phyloP scores from a whole-genome alignment of 2,797 vertebrate genomes.

The Falco rusticolus region DNA sequence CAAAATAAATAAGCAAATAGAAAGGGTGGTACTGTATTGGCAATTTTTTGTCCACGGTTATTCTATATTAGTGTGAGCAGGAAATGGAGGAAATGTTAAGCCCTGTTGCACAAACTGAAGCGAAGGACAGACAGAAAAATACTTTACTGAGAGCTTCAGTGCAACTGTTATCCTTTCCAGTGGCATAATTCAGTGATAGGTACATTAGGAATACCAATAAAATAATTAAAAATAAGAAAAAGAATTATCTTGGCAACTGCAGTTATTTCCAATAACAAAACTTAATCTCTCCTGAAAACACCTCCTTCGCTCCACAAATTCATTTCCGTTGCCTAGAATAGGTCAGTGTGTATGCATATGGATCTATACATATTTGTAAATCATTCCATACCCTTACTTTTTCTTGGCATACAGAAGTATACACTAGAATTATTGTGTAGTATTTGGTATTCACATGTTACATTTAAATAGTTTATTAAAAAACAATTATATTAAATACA shows the following conservation, averaged over 20 bases:
- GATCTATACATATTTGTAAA: slow-evolving; percentile 3
- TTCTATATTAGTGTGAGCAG: neutral
- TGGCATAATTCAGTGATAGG: slow-evolving; percentile 29
- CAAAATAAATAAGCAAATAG: slow-evolving; percentile 35
- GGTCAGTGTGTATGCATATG: neutral
- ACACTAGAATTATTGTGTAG: slow-evolving; percentile 14
- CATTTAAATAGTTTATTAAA: slow-evolving; percentile 83
- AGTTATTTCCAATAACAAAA: neutral
- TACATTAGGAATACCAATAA: neutral
- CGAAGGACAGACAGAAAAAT: neutral
- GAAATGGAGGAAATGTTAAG: slow-evolving; percentile 7
- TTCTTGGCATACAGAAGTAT: neutral
- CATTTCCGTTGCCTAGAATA: neutral
- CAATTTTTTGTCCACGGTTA: neutral
- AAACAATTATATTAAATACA: slow-evolving; percentile 86
- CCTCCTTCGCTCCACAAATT: neutral
- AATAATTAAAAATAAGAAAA: neutral
- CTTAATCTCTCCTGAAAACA: slow-evolving; percentile 8
- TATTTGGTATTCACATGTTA: slow-evolving; percentile 58
- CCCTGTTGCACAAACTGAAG: slow-evolving; percentile 21
- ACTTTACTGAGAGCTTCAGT: slow-evolving; percentile 42
- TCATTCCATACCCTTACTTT: neutral
- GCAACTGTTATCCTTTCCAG: slow-evolving; percentile 32
- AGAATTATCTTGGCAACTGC: neutral
- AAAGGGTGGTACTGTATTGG: neutral